Conservation (phyloP, 2,888 invertebrate species). For the Ctenicera cuprea region DNA sequence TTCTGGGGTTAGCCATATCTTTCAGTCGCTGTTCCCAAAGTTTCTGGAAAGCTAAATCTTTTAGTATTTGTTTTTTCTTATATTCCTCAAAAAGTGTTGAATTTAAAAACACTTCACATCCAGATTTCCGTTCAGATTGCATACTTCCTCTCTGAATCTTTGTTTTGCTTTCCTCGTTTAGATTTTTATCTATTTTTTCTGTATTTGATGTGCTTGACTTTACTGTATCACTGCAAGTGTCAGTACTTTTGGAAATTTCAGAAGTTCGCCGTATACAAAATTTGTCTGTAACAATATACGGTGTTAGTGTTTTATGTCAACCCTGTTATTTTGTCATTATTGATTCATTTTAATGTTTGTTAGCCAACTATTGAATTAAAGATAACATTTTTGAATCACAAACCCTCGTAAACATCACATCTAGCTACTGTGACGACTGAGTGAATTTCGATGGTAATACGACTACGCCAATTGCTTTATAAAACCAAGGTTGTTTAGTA, state of each 20-base stretch:
- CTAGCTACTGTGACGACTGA: no score
- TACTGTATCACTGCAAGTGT: background rate
- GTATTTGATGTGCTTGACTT: background rate
- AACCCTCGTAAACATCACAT: no score
- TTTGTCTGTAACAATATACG: background rate
- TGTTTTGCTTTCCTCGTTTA: background rate
- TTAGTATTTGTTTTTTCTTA: constrained; percentile 13
- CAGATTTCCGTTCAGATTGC: background rate
- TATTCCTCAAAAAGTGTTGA: background rate
- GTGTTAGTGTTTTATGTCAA: no score
- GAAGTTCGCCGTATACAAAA: background rate
- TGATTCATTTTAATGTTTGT: no score
- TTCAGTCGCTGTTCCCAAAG: constrained; percentile 64
- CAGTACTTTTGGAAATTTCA: background rate
- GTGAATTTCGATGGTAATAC: no score
- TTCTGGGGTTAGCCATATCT: constrained; percentile 63
- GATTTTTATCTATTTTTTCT: background rate
- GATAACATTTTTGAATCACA: no score
- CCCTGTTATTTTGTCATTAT: no score
- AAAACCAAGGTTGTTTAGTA: no score
- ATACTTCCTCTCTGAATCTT: background rate
- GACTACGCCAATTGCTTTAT: no score
- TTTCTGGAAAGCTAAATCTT: constrained; percentile 60
- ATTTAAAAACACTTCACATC: background rate
- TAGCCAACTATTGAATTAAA: background rate